Percentiles rank a stretch among this genome's conserved stretches.
Evolutionary conservation across 2,113 vertebrate species (phyloP).

Genomic region (Pygoscelis antarcticus): DNA sequence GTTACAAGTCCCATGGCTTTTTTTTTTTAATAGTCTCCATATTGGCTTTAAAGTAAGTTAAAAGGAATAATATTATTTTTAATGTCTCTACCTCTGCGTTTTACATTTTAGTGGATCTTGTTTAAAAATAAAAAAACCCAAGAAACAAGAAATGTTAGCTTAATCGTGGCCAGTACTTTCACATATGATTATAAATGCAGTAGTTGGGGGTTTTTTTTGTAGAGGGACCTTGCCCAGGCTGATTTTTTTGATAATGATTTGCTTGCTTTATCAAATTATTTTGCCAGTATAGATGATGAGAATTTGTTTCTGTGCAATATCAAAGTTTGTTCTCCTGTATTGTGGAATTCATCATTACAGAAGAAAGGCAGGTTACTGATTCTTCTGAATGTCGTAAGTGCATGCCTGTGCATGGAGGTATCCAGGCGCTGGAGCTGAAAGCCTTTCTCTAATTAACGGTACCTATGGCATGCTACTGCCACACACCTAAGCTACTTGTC

Average conservation of each 20-base stretch:
- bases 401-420: background rate
- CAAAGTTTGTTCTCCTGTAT: background rate
- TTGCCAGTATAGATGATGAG: background rate
- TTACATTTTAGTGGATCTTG: background rate
- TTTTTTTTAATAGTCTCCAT: background rate
- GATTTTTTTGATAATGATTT: background rate
- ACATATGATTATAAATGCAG: background rate
- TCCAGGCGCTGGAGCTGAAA: background rate
- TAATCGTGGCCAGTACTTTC: background rate
- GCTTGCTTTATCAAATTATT: background rate
- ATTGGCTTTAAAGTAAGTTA: background rate
- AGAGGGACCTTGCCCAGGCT: background rate
- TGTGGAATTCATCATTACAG: background rate
- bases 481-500: background rate
- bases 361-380: background rate
- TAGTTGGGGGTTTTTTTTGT: background rate
- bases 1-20: background rate
- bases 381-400: background rate
- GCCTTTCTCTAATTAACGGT: background rate
- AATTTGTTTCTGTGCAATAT: background rate
- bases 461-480: background rate
- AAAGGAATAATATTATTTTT: background rate
- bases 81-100: background rate
- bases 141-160: background rate
- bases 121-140: background rate